Base-by-base conservation (phyloP, 37 sponge, comb jelly and placozoan genomes). In the Cladorhizidae sp. region DNA sequence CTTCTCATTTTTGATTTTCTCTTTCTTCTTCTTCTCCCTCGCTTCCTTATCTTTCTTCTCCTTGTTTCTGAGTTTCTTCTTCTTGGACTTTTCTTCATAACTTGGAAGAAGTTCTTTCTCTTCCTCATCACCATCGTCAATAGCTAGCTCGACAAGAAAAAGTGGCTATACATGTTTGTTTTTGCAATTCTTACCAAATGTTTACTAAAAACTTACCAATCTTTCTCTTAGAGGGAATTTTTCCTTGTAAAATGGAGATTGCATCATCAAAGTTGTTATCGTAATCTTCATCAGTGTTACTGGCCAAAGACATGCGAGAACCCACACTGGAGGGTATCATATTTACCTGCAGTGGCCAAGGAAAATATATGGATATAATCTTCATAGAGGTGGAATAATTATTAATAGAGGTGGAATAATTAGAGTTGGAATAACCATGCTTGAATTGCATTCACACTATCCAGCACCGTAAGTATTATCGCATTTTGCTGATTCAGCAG, bases 161-260 rank as follows among this genome's bases (percentile, higher is more conserved):
- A 35, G 35, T 68, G 35, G 20, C 9, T 63, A 63, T n/a, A n/a
- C n/a, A n/a, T 54, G 14, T 20, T 54, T 54, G 18, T 54, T 54
- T 20, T 54, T 54, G 18, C 56, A 20, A 54, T 54, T 14, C 18
- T 18, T 20, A n/a, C n/a, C n/a, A n/a, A n/a, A n/a, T n/a, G n/a
- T n/a, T n/a, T n/a, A n/a, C n/a, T n/a, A n/a, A n/a, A 9, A 36
- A 20, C 40, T 68, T 68, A 36, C 40, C 21, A 7, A 8, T 33
- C 3, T 28, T 68, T 7, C 3, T 6, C 9, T 28, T 68, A 9
- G 5, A 50, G 41, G 49, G 20, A 20, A 31, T n/a, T 49, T 28
- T 61, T 0, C 88, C 88, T 23, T 74, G 56, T 14, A 88, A 64
- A 40, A 88, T 76, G 26, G 81, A 81, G 65, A 88, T 82, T 17